Conservation (phyloP, 2,113 vertebrate species). For the Dendropsophus ebraccatus region DNA sequence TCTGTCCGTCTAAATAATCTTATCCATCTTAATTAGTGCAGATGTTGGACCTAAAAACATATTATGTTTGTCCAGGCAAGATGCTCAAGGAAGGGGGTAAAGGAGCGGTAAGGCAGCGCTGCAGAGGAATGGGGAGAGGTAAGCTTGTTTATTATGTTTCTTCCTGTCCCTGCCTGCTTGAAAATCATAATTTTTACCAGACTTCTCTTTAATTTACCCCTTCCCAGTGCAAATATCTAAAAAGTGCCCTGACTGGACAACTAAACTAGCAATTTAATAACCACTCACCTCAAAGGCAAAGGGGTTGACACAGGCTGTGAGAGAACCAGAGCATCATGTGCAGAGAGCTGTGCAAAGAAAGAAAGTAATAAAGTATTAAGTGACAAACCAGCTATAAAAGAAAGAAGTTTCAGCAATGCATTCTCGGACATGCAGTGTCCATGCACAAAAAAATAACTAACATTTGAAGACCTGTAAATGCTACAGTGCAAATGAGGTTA, state of each 20-base stretch:
- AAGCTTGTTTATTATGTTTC: no score
- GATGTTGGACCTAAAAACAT: neutral
- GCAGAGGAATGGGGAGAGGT: no score
- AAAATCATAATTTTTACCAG: no score
- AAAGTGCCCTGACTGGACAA: no score
- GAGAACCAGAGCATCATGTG: slow-evolving; percentile 88
- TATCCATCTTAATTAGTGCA: no score
- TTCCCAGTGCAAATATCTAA: no score
- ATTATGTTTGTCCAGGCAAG: no score
- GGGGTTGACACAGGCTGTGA: slow-evolving; percentile 97
- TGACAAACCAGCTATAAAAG: neutral
- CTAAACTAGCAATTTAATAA: neutral
- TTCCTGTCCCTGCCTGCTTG: no score
- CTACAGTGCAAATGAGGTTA: neutral
- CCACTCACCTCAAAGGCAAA: slow-evolving; percentile 89
- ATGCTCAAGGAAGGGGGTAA: no score
- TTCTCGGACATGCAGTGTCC: neutral
- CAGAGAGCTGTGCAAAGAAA: slow-evolving; percentile 83
- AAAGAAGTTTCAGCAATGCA: slow-evolving; percentile 58
- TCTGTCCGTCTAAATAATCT: no score
- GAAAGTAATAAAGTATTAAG: slow-evolving; percentile 1
- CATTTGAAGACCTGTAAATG: neutral
- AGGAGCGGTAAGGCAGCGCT: no score
- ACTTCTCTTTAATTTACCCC: no score
- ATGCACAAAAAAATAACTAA: neutral